A percentile compares a stretch with the other conserved stretches of the same genome.
These are phyloP conservation scores for Drosophila ezoana DNA, from an alignment of 2,888 invertebrate genomes.

Conservation along the genomic window DNA sequence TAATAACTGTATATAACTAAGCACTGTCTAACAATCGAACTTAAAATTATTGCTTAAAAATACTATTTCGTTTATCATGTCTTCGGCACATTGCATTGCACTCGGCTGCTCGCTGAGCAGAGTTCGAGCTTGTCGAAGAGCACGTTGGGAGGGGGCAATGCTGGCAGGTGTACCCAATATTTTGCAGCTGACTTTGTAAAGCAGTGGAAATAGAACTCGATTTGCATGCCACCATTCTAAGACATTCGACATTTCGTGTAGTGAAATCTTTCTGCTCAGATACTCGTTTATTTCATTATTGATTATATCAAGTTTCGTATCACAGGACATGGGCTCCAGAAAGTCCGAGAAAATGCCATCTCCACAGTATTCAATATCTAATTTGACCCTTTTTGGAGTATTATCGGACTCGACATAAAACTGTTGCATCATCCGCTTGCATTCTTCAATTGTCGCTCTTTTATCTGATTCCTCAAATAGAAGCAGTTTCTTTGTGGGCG, in stretches of 20 bases:
- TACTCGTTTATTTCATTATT: constrained; percentile 22
- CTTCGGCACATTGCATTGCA: neutral
- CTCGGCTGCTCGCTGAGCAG: neutral
- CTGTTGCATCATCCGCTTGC: neutral
- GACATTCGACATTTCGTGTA: constrained; percentile 4
- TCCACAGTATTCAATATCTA: neutral
- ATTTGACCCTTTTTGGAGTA: neutral
- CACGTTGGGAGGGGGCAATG: neutral
- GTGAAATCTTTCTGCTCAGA: constrained; percentile 9
- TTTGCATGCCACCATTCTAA: constrained; percentile 29
- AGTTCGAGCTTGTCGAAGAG: constrained; percentile 13
- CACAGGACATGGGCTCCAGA: neutral
- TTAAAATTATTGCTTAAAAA: constrained; percentile 22
- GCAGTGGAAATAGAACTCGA: constrained; percentile 20
- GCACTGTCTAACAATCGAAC: neutral
- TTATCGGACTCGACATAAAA: neutral
- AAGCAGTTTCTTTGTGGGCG: constrained; percentile 2
- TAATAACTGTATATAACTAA: no score
- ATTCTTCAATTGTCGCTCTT: neutral
- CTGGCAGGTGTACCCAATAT: constrained; percentile 24
- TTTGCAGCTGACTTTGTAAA: constrained; percentile 28
- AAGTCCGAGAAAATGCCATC: neutral
- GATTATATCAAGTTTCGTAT: constrained; percentile 8
- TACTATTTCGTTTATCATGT: constrained; percentile 15
- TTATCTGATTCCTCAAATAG: neutral